These are phyloP conservation scores for Periophthalmus modestus DNA, from an alignment of 2,113 vertebrate species.

Conservation along the genomic window DNA sequence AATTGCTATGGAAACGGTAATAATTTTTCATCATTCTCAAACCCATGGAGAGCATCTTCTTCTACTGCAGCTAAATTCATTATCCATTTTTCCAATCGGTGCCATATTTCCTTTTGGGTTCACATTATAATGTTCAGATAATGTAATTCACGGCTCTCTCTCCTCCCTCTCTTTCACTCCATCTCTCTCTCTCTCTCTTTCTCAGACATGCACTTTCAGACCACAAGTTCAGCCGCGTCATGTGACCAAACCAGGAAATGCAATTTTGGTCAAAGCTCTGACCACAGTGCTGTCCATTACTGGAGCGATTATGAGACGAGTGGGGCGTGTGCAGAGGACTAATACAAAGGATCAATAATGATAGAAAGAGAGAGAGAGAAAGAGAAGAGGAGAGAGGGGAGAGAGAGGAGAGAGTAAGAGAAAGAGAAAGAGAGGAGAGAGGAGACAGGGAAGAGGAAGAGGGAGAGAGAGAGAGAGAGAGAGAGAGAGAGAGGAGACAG, in stretches of 20 bases:
- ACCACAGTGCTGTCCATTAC: conserved; percentile 60
- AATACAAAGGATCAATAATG: conserved; percentile 42
- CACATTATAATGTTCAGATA: neutral
- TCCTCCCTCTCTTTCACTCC: neutral
- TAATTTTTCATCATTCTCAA: no score
- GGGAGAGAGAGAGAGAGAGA: no score
- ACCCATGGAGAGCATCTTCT: neutral
- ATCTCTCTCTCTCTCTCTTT: neutral
- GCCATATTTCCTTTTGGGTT: neutral
- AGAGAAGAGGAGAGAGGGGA: no score
- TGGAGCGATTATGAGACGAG: conserved; percentile 31
- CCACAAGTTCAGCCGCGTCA: neutral
- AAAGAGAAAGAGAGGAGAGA: no score
- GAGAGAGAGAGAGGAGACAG: no score
- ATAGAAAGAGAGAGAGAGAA: no score
- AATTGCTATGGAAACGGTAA: no score
- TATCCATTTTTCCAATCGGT: neutral
- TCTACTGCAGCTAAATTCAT: neutral
- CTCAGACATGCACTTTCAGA: neutral
- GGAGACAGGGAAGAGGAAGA: no score
- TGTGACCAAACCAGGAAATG: conserved; percentile 31
- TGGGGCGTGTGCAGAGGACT: conserved; percentile 11
- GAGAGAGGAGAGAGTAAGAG: no score
- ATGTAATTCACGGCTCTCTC: neutral
- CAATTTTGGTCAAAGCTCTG: conserved; percentile 23